Evolutionary conservation across 2,888 invertebrate species (phyloP).

Genomic region (Mesochorus sp.): DNA sequence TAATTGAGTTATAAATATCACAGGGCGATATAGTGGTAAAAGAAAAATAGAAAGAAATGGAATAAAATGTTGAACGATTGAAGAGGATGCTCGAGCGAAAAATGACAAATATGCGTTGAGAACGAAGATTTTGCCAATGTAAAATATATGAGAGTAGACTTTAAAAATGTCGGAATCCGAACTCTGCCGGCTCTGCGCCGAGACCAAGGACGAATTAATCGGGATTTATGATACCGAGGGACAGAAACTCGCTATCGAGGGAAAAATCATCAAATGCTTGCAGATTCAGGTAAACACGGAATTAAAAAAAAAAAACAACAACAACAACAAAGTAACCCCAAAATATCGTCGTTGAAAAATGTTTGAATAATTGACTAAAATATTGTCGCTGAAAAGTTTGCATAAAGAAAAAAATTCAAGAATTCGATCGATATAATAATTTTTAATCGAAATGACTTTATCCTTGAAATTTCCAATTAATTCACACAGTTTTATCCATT

Average conservation of each 20-base stretch:
- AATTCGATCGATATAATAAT: too few relatives aligned
- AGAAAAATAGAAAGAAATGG: background rate
- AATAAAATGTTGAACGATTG: conserved; percentile 40
- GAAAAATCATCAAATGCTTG: conserved; percentile 81
- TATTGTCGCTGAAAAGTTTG: background rate
- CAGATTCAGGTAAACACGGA: conserved; percentile 82
- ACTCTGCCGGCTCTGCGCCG: conserved; percentile 82
- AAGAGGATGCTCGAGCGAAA: background rate
- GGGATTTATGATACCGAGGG: conserved; percentile 82
- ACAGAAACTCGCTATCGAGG: conserved; percentile 78
- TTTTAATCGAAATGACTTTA: too few relatives aligned
- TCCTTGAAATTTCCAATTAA: too few relatives aligned
- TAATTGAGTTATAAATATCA: too few relatives aligned
- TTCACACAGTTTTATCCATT: too few relatives aligned
- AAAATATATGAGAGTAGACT: conserved; percentile 23
- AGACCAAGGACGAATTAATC: conserved; percentile 78
- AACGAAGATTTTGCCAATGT: background rate
- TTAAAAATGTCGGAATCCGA: conserved; percentile 74
- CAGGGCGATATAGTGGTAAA: too few relatives aligned
- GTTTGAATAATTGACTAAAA: too few relatives aligned
- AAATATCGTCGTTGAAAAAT: too few relatives aligned
- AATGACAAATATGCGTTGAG: conserved; percentile 19
- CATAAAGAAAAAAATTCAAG: too few relatives aligned
- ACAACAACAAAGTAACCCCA: conserved; percentile 4
- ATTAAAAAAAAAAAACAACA: conserved; percentile 26